Base-by-base conservation (phyloP, 2,888 invertebrate species). In the Hymenopus coronatus region DNA sequence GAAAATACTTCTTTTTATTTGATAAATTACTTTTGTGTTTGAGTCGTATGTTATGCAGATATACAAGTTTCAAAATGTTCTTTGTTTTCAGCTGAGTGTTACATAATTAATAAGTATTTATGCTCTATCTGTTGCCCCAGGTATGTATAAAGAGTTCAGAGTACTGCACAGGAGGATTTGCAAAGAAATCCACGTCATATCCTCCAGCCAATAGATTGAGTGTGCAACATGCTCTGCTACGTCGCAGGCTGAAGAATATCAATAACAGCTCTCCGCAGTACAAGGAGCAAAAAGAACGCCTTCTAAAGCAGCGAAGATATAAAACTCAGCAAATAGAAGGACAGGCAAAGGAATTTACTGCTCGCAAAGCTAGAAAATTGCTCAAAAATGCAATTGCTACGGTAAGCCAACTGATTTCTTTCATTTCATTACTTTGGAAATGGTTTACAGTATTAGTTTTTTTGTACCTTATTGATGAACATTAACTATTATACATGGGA, bases 161-260 rank as follows among this genome's bases (percentile, higher is more conserved):
- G 27, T 94, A 94, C 91, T 93, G 94, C 87, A 94, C 94, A 84
- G 94, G 94, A 88, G 95, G 95, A 89, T 95, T 94, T 91, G 95
- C 94, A 85, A 95, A 95, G 91, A 95, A 95, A 92, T 94, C 94
- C 91, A 94, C 94, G 88, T 94, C 95, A 85, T 95, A 94, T 90
- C 94, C 94, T 46, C 94, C 95, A 91, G 93, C 94, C 91, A 94
- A 94, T 91, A 92, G 94, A 85, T 94, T 94, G 91, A 93, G 94
- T 91, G 93, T 94, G 91, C 94, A 94, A 91, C 93, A 94, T 89
- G 91, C 94, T 89, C 92, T 94, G 91, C 93, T 94, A 46, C 91
- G 94, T 91, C 94, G 93, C 92, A 93, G 87, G 92, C 92, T 30
- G 92, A 93, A 90, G 92, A 92, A 90, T 28, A 54, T 89, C 12